A percentile compares a stretch with the other conserved stretches of the same genome.
phyloP scores from a whole-genome alignment of 2,797 vertebrate species.

The Darevskia nairensis region DNA sequence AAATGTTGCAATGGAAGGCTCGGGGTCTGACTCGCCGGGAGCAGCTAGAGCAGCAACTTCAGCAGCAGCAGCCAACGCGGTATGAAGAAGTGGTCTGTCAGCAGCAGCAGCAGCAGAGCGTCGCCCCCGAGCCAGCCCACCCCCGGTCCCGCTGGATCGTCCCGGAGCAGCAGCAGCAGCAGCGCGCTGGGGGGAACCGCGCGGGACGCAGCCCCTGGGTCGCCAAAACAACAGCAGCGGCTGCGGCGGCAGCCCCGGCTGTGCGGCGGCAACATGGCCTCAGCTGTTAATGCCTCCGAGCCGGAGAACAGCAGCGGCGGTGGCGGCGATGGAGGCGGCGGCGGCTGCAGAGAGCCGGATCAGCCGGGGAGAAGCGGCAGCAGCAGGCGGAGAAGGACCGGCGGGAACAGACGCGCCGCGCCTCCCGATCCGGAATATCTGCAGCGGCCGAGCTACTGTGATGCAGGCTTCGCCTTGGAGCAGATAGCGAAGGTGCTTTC shows the following conservation, averaged over 20 bases:
- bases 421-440: conserved; percentile 92
- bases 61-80: conserved; percentile 70
- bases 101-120: conserved; percentile 66
- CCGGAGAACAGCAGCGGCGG: conserved; percentile 79
- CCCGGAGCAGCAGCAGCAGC: conserved; percentile 56
- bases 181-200: conserved; percentile 78
- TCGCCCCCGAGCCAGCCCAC: conserved; percentile 68
- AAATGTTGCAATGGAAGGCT: conserved; percentile 98
- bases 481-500: conserved; percentile 95
- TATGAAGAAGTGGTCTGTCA: conserved; percentile 87
- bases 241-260: conserved; percentile 77
- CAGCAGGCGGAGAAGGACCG: conserved; percentile 72
- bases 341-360: conserved; percentile 60
- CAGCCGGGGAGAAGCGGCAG: conserved; percentile 52
- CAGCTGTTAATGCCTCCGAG: conserved; percentile 91
- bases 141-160: conserved; percentile 63
- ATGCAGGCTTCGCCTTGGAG: conserved; percentile 94
- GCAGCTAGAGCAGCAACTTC: conserved; percentile 77
- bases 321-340: conserved; percentile 55
- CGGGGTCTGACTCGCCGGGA: conserved; percentile 92
- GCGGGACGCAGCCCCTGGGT: conserved; percentile 78
- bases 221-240: conserved; percentile 70
- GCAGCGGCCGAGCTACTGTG: conserved; percentile 98
- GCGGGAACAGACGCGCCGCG: conserved; percentile 66
- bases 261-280: conserved; percentile 91